Evolutionary conservation across 1,140 invertebrate species (phyloP), one percentile per base, ranked within the genome.

Genomic region (Penaeus chinensis): DNA sequence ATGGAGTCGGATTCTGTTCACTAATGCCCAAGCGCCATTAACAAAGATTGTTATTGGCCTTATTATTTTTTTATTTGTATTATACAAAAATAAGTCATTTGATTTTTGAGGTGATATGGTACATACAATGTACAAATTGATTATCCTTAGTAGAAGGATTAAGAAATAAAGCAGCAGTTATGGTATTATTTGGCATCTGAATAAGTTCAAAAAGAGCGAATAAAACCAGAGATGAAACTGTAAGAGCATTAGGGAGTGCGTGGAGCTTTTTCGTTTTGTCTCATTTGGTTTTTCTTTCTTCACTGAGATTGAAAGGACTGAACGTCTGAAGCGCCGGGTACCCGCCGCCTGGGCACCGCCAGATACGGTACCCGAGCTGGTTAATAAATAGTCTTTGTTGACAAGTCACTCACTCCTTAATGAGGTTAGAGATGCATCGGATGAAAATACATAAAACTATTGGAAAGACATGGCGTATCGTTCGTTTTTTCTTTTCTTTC

Each of bases 111-210:
- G 82, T 84, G 87, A 88, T 88, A 84, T 84, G 87, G 82, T 88
- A 88, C 87, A 88, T 88, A 84, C 82, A 88, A 88, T 88, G 87
- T 88, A 88, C 87, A 88, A 88, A 80, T 88, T 87, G 27, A 82
- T 77, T 82, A 87, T 87, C 86, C 86, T 82, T 82, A 74, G 66
- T 74, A 82, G 80, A 87, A 87, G 86, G 86, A 87, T 87, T 82
- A 65, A 18, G 82, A 65, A 83, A 74, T 77, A 76, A n/a, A 16
- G 82, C 77, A 82, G 22, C 60, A 82, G 65, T 82, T 82, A 82
- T 66, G 86, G 74, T 76, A 77, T 63, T 77, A 87, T 87, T 87
- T 87, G 86, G 86, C 86, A 87, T 87, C 86, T 63, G 83, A 78
- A 85, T 24, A 61, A 62, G 32, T 22, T 16, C 54, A 74, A 32